These are phyloP conservation scores for Sycobia sp. DNA, from an alignment of 1,140 invertebrate species.

Conservation along the genomic window DNA sequence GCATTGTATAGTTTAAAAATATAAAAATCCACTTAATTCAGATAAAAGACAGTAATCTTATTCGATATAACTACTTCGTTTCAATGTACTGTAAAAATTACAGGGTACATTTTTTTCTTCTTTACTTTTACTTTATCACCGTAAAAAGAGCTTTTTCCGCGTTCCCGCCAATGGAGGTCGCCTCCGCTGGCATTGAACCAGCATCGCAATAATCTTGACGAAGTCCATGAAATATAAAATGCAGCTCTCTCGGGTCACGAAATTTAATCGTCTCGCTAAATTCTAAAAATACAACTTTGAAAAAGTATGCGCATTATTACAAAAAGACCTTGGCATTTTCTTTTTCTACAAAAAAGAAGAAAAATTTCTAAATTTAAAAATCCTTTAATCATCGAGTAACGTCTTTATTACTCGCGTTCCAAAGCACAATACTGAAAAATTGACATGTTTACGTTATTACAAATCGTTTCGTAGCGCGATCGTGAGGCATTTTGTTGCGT, in stretches of 20 bases:
- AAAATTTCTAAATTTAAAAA: slow-evolving; percentile 18
- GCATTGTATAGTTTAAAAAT: slow-evolving; percentile 39
- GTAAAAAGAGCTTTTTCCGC: slow-evolving; percentile 7
- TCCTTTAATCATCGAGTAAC: not conserved
- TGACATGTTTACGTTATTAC: slow-evolving; percentile 16
- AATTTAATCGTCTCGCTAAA: not conserved
- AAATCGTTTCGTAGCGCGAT: slow-evolving; percentile 12
- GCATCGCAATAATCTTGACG: too few species aligned
- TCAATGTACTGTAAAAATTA: slow-evolving; percentile 25
- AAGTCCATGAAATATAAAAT: too few species aligned
- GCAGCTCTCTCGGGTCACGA: too few species aligned
- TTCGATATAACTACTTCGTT: slow-evolving; percentile 29
- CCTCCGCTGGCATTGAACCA: too few species aligned
- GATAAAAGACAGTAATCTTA: slow-evolving; percentile 31
- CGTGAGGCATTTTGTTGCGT: slow-evolving; percentile 1
- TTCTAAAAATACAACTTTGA: slow-evolving; percentile 7
- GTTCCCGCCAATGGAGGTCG: not conserved
- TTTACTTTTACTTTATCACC: slow-evolving; percentile 27
- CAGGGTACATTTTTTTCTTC: slow-evolving; percentile 1
- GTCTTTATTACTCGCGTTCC: slow-evolving; percentile 18
- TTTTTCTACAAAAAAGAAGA: not conserved
- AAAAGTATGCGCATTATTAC: slow-evolving; percentile 6
- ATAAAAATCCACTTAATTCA: slow-evolving; percentile 40
- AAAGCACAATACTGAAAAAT: slow-evolving; percentile 36
- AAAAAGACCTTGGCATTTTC: not conserved